Evolutionary conservation across 1,140 invertebrate species (phyloP).

Genomic region (Lepidurus packardi): DNA sequence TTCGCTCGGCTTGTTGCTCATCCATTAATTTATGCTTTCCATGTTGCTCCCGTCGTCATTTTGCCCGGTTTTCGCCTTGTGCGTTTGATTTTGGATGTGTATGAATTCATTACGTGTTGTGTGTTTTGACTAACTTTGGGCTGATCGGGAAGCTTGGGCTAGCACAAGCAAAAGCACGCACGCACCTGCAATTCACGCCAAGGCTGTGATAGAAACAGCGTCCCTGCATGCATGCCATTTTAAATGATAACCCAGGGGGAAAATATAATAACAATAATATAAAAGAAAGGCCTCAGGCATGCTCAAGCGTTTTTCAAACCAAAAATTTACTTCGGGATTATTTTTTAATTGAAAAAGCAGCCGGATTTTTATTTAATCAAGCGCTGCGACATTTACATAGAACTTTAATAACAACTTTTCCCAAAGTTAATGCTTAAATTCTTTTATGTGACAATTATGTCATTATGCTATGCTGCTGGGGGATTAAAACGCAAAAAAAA

Average conservation of each 20-base stretch:
- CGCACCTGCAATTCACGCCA: constrained; percentile 17
- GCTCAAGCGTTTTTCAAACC: neutral
- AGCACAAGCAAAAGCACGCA: neutral
- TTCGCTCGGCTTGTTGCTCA: constrained; percentile 15
- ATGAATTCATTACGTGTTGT: neutral
- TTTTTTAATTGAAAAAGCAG: neutral
- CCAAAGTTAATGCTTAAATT: neutral
- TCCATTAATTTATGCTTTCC: neutral
- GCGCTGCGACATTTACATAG: neutral
- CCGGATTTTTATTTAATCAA: too few species aligned
- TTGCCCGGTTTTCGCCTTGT: neutral
- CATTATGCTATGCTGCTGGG: neutral
- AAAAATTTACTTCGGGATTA: neutral
- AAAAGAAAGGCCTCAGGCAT: neutral
- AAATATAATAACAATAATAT: neutral
- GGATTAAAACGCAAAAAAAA: neutral
- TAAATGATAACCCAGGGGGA: neutral
- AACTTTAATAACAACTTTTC: neutral
- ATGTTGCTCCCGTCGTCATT: neutral
- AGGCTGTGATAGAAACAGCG: constrained; percentile 7
- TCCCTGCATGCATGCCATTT: neutral
- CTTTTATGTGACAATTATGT: neutral
- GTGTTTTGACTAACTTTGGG: constrained; percentile 2
- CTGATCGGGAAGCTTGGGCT: neutral
- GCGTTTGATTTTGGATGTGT: neutral